Evolutionary conservation across 2,888 invertebrate species (phyloP), one percentile per base, ranked within the genome.

Genomic region (Polietes domitor): DNA sequence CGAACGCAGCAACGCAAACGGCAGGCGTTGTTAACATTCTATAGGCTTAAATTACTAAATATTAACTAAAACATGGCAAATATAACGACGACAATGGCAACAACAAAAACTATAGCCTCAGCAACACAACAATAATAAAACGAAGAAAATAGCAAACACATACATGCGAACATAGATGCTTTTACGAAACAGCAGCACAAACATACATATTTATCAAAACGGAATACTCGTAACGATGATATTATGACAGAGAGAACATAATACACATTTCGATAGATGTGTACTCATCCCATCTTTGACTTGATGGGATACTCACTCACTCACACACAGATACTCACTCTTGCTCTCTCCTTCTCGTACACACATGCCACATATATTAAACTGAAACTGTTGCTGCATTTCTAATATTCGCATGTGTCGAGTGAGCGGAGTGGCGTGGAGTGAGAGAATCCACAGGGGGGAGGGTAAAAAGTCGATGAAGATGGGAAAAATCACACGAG

Each of bases 301-400:
- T 32, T 9, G 32, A 32, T 9, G 4, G 32, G 9, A 6, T 12
- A 41, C 41, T 41, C 41, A 41, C 70, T 1, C n/a, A 26, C 32
- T 43, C 47, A 21, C 43, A 24, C 17, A 5, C 4, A 12, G 43
- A 70, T 10, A 37, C 19, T 2, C 10, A 37, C 19, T 17, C 19
- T 6, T 21, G 26, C 3, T 32, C 7, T 37, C n/a, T 37, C 37
- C 4, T 7, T 37, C 37, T 2, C 72, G 50, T 17, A 68, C 21
- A 5, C 47, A 47, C n/a, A 47, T 47, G 47, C 15, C 58, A 15
- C 12, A 24, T 43, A 32, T 24, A 71, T 17, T 58, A 24, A 24
- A 21, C 19, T 24, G 53, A 78, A 85, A 83, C 86, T 86, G 85
- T 86, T 86, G 86, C 83, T 86, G 85, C 82, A 83, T 61, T 81